Evolutionary conservation across 1,140 invertebrate species (phyloP).

Genomic region (Neuroterus valhalla): DNA sequence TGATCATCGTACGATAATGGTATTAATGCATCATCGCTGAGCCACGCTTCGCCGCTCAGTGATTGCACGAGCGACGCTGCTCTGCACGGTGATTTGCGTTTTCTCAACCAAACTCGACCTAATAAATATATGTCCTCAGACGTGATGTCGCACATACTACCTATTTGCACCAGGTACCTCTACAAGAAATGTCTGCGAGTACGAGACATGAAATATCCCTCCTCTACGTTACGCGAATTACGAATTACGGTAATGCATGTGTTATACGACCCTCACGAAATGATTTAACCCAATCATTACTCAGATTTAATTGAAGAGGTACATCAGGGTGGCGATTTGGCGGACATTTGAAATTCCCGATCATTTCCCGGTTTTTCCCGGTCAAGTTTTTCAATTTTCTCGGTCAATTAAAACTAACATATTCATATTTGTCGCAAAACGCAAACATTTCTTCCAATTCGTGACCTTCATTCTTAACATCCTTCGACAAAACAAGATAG

Average conservation of each 20-base stretch:
- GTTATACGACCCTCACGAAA: background rate
- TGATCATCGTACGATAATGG: constrained; percentile 63
- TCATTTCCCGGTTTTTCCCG: too few relatives aligned
- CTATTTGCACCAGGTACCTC: constrained; percentile 9
- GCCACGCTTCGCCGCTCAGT: constrained; percentile 53
- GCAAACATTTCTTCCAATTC: too few relatives aligned
- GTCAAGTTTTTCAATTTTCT: too few relatives aligned
- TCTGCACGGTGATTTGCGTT: constrained; percentile 51
- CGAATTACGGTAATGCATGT: background rate
- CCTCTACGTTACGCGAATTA: constrained; percentile 14
- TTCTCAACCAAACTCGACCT: constrained; percentile 49
- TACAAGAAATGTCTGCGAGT: constrained; percentile 8
- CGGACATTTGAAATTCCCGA: too few relatives aligned
- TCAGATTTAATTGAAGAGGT: too few relatives aligned
- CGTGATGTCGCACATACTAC: constrained; percentile 16
- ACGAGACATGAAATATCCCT: background rate
- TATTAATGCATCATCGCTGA: constrained; percentile 65
- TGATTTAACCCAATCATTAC: too few relatives aligned
- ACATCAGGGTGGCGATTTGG: too few relatives aligned
- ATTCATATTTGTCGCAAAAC: too few relatives aligned
- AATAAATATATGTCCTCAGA: constrained; percentile 44
- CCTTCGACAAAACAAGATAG: too few relatives aligned
- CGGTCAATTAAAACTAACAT: too few relatives aligned
- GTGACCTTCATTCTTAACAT: too few relatives aligned
- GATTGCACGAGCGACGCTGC: constrained; percentile 53